Conservation (phyloP, 1,140 invertebrate species). For the Aethina tumida region DNA sequence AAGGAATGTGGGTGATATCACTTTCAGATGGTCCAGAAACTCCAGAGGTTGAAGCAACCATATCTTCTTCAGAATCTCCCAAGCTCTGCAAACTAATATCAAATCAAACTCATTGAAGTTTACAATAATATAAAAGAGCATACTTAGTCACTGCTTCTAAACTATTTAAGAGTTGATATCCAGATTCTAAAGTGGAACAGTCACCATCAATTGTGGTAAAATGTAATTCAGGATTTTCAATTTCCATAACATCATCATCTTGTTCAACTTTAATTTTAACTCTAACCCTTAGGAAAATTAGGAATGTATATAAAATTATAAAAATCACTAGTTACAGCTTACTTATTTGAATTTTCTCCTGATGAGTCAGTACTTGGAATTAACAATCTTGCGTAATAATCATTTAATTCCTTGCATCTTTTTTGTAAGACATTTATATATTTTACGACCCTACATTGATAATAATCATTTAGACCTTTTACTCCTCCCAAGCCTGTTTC, state of each 20-base stretch:
- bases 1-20: too few relatives aligned
- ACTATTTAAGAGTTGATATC: constrained; percentile 25
- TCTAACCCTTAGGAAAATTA: constrained; percentile 15
- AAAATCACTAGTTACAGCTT: constrained; percentile 3
- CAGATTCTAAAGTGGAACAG: constrained; percentile 20
- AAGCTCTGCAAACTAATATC: constrained; percentile 13
- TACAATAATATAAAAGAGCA: constrained; percentile 1
- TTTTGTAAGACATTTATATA: constrained; percentile 26
- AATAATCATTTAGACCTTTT: constrained; percentile 31
- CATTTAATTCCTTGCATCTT: constrained; percentile 25
- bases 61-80: constrained; percentile 12
- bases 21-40: too few relatives aligned
- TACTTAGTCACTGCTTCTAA: constrained; percentile 27
- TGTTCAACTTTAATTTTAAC: constrained; percentile 26
- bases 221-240: constrained; percentile 25
- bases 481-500: constrained; percentile 30
- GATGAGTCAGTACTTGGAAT: constrained; percentile 18
- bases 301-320: background rate
- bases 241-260: constrained; percentile 20
- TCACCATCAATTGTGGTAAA: constrained; percentile 22
- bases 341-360: constrained; percentile 21
- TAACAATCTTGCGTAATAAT: constrained; percentile 22
- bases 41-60: too few relatives aligned
- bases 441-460: constrained; percentile 29
- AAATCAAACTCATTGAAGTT: constrained; percentile 1